These are phyloP conservation scores for Nomada flava DNA, from an alignment of 2,888 invertebrate species.

Conservation along the genomic window DNA sequence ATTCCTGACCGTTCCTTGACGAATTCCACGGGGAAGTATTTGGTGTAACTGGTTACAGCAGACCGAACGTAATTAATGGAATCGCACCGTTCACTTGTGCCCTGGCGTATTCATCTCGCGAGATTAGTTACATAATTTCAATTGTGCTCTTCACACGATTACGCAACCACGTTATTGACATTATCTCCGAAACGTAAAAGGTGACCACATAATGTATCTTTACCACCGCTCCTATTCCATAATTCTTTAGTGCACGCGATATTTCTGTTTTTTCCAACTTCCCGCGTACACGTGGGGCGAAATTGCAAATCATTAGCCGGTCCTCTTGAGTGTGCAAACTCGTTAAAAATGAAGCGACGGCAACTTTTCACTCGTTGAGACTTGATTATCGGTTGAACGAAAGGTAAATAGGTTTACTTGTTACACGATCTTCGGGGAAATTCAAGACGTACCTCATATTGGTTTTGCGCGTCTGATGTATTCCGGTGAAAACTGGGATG, in stretches of 20 bases:
- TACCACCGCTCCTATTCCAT: background rate
- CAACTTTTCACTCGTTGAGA: background rate
- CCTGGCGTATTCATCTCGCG: conserved; percentile 33
- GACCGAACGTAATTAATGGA: conserved; percentile 17
- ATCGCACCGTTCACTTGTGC: conserved; percentile 2
- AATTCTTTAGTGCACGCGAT: conserved; percentile 5
- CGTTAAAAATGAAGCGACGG: background rate
- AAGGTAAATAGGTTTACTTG: background rate
- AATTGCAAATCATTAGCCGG: background rate
- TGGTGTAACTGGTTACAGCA: too few relatives aligned
- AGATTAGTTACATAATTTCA: conserved; percentile 55
- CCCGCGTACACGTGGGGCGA: background rate
- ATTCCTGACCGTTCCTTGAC: too few relatives aligned
- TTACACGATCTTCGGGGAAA: conserved; percentile 39
- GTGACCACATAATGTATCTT: conserved; percentile 35
- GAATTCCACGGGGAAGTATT: too few relatives aligned
- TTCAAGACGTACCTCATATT: conserved; percentile 54
- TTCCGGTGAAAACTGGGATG: conserved; percentile 60
- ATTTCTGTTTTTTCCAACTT: background rate
- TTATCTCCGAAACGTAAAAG: conserved; percentile 22
- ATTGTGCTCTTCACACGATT: conserved; percentile 51
- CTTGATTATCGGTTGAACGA: background rate
- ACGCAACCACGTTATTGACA: conserved; percentile 58
- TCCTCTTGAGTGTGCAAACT: background rate
- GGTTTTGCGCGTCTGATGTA: conserved; percentile 54